Base-by-base conservation (phyloP, 2,888 invertebrate genomes). In the Encarsia formosa region DNA sequence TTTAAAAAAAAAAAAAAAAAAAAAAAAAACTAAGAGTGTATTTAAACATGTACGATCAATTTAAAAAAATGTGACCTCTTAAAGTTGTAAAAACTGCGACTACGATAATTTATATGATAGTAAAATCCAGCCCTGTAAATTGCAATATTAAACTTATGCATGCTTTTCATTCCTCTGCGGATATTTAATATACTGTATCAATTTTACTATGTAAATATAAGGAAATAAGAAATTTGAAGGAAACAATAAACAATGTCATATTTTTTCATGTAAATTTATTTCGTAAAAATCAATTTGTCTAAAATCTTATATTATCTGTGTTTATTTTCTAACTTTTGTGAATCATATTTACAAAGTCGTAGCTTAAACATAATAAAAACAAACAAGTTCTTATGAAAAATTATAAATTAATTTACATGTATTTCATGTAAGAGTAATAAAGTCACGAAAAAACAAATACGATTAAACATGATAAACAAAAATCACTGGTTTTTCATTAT, bases 291-390 rank as follows among this genome's bases (percentile, higher is more conserved):
- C n/a, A n/a, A n/a, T n/a, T n/a, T n/a, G n/a, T n/a, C n/a, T n/a
- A n/a, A n/a, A n/a, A 20, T 43, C 6, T 29, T 8, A 26, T 38
- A 18, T 49, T 40, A 56, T 46, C 11, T 23, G 26, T 38, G 34
- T 47, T 49, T 56, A 56, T 47, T 52, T 50, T 51, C 52, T 38
- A 24, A 35, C 22, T 49, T 43, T 45, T 31, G 43, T 44, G 38
- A 42, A 41, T 41, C 45, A 23, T 52, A 45, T 56, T 39, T 52
- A 51, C 46, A 50, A 42, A 19, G 24, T 40, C 47, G 16, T 48
- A 42, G 39, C 34, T 24, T 42, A 54, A 49, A 54, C 39, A 46
- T 34, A 45, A 49, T 8, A 22, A 5, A 20, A 40, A 34, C n/a
- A 34, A 43, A 26, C 18, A 16, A 50, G 13, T 41, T 18, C n/a